A percentile compares a stretch with the other conserved stretches of the same genome.
Evolutionary conservation across 2,113 vertebrate genomes (phyloP).

Genomic region (Conger conger): DNA sequence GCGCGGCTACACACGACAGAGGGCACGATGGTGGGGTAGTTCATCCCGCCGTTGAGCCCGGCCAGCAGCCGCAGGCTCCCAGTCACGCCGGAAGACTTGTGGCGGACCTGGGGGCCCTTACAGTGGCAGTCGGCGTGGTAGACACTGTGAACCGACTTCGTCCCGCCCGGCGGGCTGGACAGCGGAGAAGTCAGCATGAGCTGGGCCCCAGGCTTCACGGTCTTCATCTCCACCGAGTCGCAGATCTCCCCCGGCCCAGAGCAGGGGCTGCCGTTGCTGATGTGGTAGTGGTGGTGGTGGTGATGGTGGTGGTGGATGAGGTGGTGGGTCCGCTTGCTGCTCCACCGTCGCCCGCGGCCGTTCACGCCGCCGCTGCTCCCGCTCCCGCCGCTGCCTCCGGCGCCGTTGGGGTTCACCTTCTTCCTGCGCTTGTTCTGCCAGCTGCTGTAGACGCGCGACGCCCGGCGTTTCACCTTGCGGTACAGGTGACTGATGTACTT

Average conservation of each 20-base stretch:
- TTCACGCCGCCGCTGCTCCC: conserved; percentile 37
- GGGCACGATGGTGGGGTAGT: conserved; percentile 92
- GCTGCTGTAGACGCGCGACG: conserved; percentile 65
- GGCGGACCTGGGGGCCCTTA: conserved; percentile 65
- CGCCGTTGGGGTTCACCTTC: conserved; percentile 63
- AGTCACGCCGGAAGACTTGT: conserved; percentile 41
- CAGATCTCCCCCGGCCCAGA: conserved; percentile 57
- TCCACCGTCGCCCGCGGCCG: conserved; percentile 40
- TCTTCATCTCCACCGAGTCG: conserved; percentile 61
- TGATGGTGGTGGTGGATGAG: conserved; percentile 81
- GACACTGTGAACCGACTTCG: conserved; percentile 75
- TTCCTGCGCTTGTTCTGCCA: conserved; percentile 75
- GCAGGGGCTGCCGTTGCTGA: conserved; percentile 70
- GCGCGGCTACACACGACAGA: conserved; percentile 63
- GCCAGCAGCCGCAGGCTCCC: conserved; percentile 51
- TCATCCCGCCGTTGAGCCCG: conserved; percentile 68
- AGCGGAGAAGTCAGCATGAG: conserved; percentile 58
- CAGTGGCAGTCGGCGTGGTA: conserved; percentile 79
- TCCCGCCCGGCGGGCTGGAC: conserved; percentile 44
- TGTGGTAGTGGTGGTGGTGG: conserved; percentile 74
- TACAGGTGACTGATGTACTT: conserved; percentile 88
- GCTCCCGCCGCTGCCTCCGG: conserved; percentile 33
- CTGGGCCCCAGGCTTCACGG: conserved; percentile 42
- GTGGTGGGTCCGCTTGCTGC: conserved; percentile 69
- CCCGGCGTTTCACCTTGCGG: conserved; percentile 80